phyloP scores from a whole-genome alignment of 2,113 vertebrate species.

The Malaclemys terrapin region DNA sequence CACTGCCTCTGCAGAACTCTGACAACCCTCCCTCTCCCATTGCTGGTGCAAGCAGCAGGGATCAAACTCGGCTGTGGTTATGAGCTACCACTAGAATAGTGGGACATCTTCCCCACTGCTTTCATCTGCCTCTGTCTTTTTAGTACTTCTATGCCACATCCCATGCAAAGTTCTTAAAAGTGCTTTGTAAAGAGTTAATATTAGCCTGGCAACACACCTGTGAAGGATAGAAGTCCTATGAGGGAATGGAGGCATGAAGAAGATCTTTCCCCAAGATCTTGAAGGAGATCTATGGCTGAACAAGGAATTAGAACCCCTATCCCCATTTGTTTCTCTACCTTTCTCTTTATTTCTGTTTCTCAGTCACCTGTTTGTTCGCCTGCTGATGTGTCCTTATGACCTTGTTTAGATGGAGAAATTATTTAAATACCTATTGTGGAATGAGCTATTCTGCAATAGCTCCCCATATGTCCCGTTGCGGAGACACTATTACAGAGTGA shows the following conservation, averaged over 20 bases:
- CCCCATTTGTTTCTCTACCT: fast-evolving
- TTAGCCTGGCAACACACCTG: neutral
- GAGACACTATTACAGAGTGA: neutral
- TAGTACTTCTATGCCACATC: neutral
- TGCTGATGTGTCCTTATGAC: neutral
- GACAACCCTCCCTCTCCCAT: neutral
- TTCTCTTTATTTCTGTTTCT: neutral
- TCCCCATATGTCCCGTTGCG: neutral
- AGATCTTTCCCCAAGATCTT: fast-evolving
- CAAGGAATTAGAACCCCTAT: neutral
- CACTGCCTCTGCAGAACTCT: neutral
- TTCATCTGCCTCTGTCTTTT: neutral
- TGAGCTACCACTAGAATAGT: neutral
- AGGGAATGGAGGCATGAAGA: neutral
- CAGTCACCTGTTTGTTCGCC: neutral
- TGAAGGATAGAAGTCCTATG: fast-evolving
- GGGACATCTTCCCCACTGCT: neutral
- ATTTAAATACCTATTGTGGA: neutral
- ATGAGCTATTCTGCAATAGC: neutral
- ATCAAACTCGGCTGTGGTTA: neutral
- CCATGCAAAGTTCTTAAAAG: neutral
- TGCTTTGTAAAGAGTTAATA: neutral
- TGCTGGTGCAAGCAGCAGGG: neutral
- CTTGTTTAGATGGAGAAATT: neutral
- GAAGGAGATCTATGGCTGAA: neutral